Conservation (phyloP, 2,888 invertebrate species). For the Ichneumoninae sp. region DNA sequence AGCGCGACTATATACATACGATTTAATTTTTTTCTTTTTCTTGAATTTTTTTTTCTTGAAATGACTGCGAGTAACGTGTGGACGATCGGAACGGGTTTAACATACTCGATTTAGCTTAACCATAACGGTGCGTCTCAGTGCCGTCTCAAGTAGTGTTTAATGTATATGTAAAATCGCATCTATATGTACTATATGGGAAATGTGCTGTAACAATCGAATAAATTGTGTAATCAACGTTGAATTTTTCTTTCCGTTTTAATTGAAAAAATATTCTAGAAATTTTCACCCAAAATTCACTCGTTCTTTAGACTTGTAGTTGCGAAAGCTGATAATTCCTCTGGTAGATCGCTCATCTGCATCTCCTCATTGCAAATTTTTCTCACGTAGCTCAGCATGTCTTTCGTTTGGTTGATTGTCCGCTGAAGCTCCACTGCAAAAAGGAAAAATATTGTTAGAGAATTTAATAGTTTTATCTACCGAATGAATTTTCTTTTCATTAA, state of each 20-base stretch:
- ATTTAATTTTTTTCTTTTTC: conserved; percentile 26
- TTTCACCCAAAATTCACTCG: neutral
- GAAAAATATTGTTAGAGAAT: neutral
- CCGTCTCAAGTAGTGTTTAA: conserved; percentile 59
- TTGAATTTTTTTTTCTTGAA: neutral
- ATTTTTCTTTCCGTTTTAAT: conserved; percentile 20
- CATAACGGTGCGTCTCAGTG: conserved; percentile 35
- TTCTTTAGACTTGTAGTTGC: neutral
- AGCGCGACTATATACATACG: conserved; percentile 35
- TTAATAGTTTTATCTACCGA: neutral
- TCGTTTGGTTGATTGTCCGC: conserved; percentile 66
- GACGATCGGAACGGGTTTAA: conserved; percentile 38
- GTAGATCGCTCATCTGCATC: conserved; percentile 60
- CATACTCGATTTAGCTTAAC: conserved; percentile 52
- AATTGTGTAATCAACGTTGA: conserved; percentile 68
- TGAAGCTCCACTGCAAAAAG: conserved; percentile 63
- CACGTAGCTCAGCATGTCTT: conserved; percentile 66
- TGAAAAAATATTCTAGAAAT: neutral
- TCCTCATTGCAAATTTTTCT: conserved; percentile 69
- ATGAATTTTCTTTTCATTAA: neutral
- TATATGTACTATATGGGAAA: conserved; percentile 74
- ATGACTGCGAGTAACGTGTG: conserved; percentile 25
- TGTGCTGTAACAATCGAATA: conserved; percentile 76
- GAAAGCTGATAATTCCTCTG: conserved; percentile 41
- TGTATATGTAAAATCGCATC: conserved; percentile 69